Evolutionary conservation across 2,113 vertebrate species (phyloP), one percentile per base, ranked within the genome.

Genomic region (Lonchura striata): DNA sequence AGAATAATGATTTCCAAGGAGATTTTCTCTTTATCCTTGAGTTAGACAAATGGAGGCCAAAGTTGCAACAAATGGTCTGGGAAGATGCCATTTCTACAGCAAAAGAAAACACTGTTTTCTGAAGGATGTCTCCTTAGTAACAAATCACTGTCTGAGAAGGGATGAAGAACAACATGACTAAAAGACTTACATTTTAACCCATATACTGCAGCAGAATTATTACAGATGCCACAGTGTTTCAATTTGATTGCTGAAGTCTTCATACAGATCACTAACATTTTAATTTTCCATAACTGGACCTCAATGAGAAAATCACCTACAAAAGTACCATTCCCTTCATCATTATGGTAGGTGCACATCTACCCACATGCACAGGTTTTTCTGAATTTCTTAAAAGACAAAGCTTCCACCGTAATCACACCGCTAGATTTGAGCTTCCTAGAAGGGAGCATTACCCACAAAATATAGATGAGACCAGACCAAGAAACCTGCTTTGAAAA

Each of bases 1-100:
- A 92, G 47, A 87, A 33, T 60, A 86, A 79, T 42, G 11, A 88
- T 91, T 96, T 91, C 33, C 71, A 88, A 79, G 57, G 71, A 82
- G 74, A 74, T 21, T 56, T 7, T 75, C 6, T 78, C 35, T 70
- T 24, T 90, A 44, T 65, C 77, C 24, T 90, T 91, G 42, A 85
- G 9, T 72, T 41, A 74, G 84, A 91, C 52, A 80, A 94, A 91
- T 72, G 56, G 91, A 82, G 57, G 71, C 72, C 44, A 61, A 86
- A 88, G 72, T 22, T 70, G 46, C 69, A 90, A 79, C 39, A 83
- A 95, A 54, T 39, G 13, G 12, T 68, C 60, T 95, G 71, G 17
- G n/a, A 95, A 82, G 42, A 82, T 80, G 22, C 21, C 47, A 31
- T 50, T 76, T 79, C 52, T 81, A 28, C n/a, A 86, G 23, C 64